Base-by-base conservation (phyloP, 2,113 vertebrate species). In the Eubucco bourcierii region DNA sequence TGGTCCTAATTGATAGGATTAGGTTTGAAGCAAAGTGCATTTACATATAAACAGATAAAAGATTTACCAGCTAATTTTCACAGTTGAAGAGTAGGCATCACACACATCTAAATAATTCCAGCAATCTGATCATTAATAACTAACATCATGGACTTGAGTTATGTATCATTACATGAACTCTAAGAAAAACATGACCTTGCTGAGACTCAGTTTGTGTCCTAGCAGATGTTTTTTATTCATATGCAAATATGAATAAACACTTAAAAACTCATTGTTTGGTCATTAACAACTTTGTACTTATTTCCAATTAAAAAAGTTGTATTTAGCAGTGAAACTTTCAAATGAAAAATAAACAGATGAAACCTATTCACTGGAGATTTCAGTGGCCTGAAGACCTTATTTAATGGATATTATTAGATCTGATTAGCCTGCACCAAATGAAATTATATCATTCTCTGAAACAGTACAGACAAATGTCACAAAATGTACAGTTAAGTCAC, bases 361-460 rank as follows among this genome's bases (percentile, higher is more conserved):
- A 75, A 71, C 16, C 4, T 77, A 7, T 41, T 65, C 63, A 60
- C 39, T 82, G n/a, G 74, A 78, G 41, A 87, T 75, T 77, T 67
- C 53, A 52, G 58, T 72, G 81, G 27, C 53, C 66, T 79, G 59
- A 56, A 75, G 56, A 81, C 47, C 58, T 44, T 86, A 29, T 52
- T 76, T 84, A 37, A 37, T 63, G 53, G 66, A 4, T 31, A 12
- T 74, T 71, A 74, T 8, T 81, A 85, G 37, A 82, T 72, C 58
- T 72, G 58, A 75, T 94, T 64, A 87, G 60, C 46, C 56, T 92
- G 39, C 90, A 95, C 41, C 56, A 66, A 94, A 92, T 90, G 21
- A 84, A 94, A 66, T 87, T 46, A 59, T 15, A 21, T 13, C 33
- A 70, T 74, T 34, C 84, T 47, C 63, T 83, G 28, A 61, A 71